Conservation (phyloP, 2,113 vertebrate genomes). For the Pollimyrus isidori region DNA sequence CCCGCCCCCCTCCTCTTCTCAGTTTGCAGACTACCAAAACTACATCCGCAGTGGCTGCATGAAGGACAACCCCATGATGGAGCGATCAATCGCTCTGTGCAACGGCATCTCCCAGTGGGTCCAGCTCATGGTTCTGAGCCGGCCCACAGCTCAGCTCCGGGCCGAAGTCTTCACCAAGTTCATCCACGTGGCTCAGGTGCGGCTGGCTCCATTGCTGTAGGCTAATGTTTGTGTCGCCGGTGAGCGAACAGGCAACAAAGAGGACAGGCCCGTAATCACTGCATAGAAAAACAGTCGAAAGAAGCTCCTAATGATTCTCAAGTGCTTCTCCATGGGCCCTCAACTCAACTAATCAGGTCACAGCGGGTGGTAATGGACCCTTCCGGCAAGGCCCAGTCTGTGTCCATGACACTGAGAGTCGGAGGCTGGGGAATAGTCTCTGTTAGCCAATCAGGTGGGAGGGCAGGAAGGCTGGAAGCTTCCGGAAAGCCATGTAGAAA, state of each 20-base stretch:
- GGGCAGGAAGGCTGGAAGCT: not conserved
- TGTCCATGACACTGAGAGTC: not conserved
- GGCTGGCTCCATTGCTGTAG: not conserved
- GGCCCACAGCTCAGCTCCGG: slow-evolving; percentile 85
- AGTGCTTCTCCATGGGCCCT: slow-evolving; percentile 31
- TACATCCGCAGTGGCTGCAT: slow-evolving; percentile 84
- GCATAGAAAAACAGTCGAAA: slow-evolving; percentile 30
- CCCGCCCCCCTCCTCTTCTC: not conserved
- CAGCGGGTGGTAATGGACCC: slow-evolving; percentile 30
- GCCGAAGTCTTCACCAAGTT: slow-evolving; percentile 95
- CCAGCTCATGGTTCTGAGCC: slow-evolving; percentile 90
- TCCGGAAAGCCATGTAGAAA: not conserved
- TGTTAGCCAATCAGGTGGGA: not conserved
- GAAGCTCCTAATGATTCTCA: slow-evolving; percentile 34
- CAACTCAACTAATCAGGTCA: slow-evolving; percentile 27
- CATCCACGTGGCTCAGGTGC: slow-evolving; percentile 87
- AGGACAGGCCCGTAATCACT: slow-evolving; percentile 26
- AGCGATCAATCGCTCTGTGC: slow-evolving; percentile 86
- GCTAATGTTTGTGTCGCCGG: not conserved
- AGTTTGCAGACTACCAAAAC: slow-evolving; percentile 91
- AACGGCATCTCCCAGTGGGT: slow-evolving; percentile 96
- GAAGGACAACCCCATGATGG: slow-evolving; percentile 91
- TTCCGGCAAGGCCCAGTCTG: slow-evolving; percentile 15
- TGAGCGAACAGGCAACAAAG: not conserved
- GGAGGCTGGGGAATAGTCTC: not conserved